Percentiles rank a stretch among this genome's conserved stretches.
Conservation (phyloP, 2,888 invertebrate genomes). For the Selenia dentaria region DNA sequence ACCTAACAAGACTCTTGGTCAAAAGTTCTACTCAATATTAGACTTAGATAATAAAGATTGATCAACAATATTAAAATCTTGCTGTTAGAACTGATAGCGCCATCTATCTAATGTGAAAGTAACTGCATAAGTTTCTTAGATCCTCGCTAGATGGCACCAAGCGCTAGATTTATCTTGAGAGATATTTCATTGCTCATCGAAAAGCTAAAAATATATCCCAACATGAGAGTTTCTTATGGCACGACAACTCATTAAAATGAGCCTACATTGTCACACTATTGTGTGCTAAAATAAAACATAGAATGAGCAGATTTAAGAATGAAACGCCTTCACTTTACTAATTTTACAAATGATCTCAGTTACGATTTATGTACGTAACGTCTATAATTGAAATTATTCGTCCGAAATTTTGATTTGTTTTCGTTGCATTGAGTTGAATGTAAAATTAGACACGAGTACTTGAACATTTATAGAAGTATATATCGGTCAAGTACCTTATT, state of each 20-base stretch:
- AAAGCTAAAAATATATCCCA: constrained; percentile 34
- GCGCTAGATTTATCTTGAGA: constrained; percentile 16
- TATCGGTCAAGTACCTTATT: constrained; percentile 20
- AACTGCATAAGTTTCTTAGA: constrained; percentile 36
- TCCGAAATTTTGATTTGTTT: constrained; percentile 1
- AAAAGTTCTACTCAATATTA: too few relatives aligned
- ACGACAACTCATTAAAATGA: constrained; percentile 18
- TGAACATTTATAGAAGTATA: constrained; percentile 8
- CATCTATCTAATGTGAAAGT: constrained; percentile 46
- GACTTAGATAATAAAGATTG: too few relatives aligned
- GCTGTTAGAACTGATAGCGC: constrained; percentile 36
- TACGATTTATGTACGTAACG: too few relatives aligned
- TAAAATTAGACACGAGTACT: constrained; percentile 17
- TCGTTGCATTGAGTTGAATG: constrained; percentile 9
- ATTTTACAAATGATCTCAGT: constrained; percentile 9
- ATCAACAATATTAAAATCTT: too few relatives aligned
- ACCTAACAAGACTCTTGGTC: too few relatives aligned
- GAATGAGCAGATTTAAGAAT: constrained; percentile 25
- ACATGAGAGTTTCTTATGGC: constrained; percentile 37
- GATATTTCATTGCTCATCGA: constrained; percentile 21
- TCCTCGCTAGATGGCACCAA: constrained; percentile 50
- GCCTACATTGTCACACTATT: constrained; percentile 27
- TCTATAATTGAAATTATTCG: constrained; percentile 17
- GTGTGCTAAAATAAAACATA: constrained; percentile 12
- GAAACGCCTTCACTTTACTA: constrained; percentile 18